Evolutionary conservation across 2,113 vertebrate species (phyloP).

Genomic region (Podocnemis expansa): DNA sequence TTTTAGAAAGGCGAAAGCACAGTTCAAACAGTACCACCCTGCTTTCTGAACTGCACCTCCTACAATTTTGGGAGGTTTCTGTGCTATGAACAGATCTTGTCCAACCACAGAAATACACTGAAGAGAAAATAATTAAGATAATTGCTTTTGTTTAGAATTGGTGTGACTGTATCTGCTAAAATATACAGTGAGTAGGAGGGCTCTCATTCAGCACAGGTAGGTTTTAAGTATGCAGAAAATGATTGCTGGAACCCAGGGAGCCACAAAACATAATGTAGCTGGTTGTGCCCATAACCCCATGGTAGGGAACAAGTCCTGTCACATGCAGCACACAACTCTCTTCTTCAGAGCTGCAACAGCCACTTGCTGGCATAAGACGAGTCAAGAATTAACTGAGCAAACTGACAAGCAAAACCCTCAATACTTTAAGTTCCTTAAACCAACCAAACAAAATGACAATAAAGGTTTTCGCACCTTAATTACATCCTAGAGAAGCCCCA

Average conservation of each 20-base stretch:
- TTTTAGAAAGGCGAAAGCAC: not conserved
- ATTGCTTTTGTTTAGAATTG: slow-evolving; percentile 46
- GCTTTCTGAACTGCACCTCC: not conserved
- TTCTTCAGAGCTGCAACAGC: not conserved
- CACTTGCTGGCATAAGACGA: not conserved
- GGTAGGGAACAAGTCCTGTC: slow-evolving; percentile 25
- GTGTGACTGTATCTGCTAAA: not conserved
- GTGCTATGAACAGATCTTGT: not conserved
- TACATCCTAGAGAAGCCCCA: slow-evolving; percentile 4
- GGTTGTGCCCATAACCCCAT: not conserved
- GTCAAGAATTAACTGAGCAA: not conserved
- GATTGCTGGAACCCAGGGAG: slow-evolving; percentile 36
- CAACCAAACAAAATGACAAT: not conserved
- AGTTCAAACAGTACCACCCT: not conserved
- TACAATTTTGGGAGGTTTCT: not conserved
- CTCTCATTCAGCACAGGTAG: slow-evolving; percentile 13
- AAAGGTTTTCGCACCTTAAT: slow-evolving; percentile 44
- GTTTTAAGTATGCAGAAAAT: slow-evolving; percentile 8
- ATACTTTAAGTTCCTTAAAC: slow-evolving; percentile 13
- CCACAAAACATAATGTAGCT: slow-evolving; percentile 16
- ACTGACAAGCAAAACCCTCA: not conserved
- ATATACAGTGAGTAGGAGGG: slow-evolving; percentile 23
- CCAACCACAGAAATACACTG: not conserved
- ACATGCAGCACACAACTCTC: not conserved
- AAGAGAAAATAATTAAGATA: not conserved